phyloP scores from a whole-genome alignment of 1,140 invertebrate genomes.

The Potamilus streckersoni region DNA sequence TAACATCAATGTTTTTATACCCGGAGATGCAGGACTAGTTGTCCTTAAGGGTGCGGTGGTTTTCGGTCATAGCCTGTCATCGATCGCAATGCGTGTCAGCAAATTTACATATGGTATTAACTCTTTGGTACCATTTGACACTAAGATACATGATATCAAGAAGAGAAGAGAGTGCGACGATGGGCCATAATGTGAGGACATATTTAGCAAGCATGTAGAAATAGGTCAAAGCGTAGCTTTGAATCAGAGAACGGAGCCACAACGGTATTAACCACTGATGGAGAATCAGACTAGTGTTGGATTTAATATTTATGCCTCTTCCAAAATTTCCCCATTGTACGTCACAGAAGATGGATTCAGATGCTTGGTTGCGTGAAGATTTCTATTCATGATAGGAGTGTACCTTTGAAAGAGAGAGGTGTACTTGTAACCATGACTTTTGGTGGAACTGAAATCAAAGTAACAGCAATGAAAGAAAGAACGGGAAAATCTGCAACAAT shows the following conservation, averaged over 20 bases:
- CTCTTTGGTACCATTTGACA: conserved; percentile 1
- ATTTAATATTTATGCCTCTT: neutral
- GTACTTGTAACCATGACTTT: neutral
- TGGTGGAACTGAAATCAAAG: conserved; percentile 1
- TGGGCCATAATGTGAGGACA: conserved; percentile 70
- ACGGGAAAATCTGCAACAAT: neutral
- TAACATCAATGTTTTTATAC: conserved; percentile 11
- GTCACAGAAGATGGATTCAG: neutral
- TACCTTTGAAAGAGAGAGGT: neutral
- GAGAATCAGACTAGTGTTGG: neutral
- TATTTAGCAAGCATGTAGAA: conserved; percentile 71
- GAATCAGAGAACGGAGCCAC: conserved; percentile 58
- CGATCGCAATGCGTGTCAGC: conserved; percentile 10
- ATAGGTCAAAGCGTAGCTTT: conserved; percentile 67
- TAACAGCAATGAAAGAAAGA: neutral
- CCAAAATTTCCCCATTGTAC: neutral
- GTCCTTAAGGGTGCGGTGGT: conserved; percentile 33
- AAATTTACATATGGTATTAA: conserved; percentile 33
- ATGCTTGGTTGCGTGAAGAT: neutral
- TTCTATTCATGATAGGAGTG: neutral
- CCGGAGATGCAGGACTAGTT: conserved; percentile 23
- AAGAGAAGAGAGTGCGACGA: conserved; percentile 54
- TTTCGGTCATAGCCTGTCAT: conserved; percentile 22
- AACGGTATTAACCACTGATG: no score
- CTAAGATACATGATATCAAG: conserved; percentile 67